A percentile compares a stretch with the other conserved stretches of the same genome.
phyloP scores from a whole-genome alignment of 2,888 invertebrate species.

The Stenchaetothrips biformis region DNA sequence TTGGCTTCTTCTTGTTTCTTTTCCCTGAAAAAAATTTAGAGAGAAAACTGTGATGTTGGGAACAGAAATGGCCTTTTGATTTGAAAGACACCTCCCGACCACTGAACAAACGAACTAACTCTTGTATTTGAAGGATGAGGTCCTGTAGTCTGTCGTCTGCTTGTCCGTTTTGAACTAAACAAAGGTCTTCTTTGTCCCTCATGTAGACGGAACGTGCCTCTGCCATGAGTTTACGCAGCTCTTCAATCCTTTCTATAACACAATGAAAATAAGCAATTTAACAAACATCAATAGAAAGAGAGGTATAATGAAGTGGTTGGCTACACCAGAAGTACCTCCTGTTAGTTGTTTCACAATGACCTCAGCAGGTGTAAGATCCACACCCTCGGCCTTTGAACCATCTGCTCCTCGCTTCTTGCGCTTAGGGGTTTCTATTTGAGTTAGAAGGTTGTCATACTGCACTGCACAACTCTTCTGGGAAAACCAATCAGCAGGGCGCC shows the following conservation, averaged over 20 bases:
- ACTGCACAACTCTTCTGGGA: constrained; percentile 86
- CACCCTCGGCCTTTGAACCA: constrained; percentile 48
- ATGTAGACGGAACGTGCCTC: constrained; percentile 71
- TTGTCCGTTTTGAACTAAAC: constrained; percentile 54
- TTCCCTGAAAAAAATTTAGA: constrained; percentile 44
- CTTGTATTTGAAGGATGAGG: constrained; percentile 69
- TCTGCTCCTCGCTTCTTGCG: constrained; percentile 70
- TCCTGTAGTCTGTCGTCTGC: constrained; percentile 68
- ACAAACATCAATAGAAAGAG: neutral
- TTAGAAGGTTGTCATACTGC: constrained; percentile 77
- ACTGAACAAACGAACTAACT: constrained; percentile 43
- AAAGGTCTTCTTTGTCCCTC: constrained; percentile 61
- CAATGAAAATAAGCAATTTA: neutral
- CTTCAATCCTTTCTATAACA: constrained; percentile 35
- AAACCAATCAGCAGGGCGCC: constrained; percentile 79
- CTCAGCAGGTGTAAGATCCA: constrained; percentile 66
- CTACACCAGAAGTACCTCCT: constrained; percentile 43
- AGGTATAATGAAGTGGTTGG: constrained; percentile 13
- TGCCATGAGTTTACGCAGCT: constrained; percentile 41
- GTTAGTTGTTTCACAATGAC: constrained; percentile 70
- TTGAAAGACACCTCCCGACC: neutral
- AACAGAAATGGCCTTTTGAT: too few species aligned
- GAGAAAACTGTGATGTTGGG: neutral
- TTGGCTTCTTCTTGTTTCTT: constrained; percentile 66
- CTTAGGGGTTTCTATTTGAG: constrained; percentile 78